Base-by-base conservation (phyloP, 1,140 invertebrate species). In the Phocides pigmalion region DNA sequence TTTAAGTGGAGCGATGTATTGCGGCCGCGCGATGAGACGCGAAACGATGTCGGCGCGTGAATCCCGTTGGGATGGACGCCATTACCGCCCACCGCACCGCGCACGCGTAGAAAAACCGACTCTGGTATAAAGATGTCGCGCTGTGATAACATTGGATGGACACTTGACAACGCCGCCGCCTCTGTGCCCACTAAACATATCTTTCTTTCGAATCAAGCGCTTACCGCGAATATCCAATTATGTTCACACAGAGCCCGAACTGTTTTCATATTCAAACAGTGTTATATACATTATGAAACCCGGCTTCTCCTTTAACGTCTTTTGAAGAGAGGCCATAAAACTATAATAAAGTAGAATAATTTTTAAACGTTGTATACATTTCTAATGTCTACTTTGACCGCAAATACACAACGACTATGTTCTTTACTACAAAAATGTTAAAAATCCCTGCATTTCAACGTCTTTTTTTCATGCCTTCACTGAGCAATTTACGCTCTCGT, bases 1-100 rank as follows among this genome's bases (percentile, higher is more conserved):
- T 84, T 83, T 81, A 90, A 82, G 81, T 89, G 77, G 84, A 85
- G 83, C 87, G 77, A 87, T 86, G 80, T 83, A 88, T 89, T 81
- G 82, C 84, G 84, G 85, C 79, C 85, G 81, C 79, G 76, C 83
- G 85, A 84, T 87, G 87, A 84, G 84, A 87, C 84, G 79, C 82
- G 83, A 88, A 88, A 86, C 82, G 83, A 82, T 86, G 87, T 79
- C 82, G 82, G 74, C 81, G 74, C 79, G 79, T 77, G 82, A 84
- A 88, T 90, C 83, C 88, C 88, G 88, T 90, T 89, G 84, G 75
- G 81, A 79, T 76, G 77, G 81, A 83, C 82, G 76, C 83, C 77
- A 87, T 87, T 87, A 84, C 76, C 79, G 86, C 82, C 86, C 84
- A 86, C 80, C 73, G 76, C 78, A 82, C 68, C 69, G 72, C 80